Conservation (phyloP, 2,797 vertebrate species). For the Orientallactaga sibirica region DNA sequence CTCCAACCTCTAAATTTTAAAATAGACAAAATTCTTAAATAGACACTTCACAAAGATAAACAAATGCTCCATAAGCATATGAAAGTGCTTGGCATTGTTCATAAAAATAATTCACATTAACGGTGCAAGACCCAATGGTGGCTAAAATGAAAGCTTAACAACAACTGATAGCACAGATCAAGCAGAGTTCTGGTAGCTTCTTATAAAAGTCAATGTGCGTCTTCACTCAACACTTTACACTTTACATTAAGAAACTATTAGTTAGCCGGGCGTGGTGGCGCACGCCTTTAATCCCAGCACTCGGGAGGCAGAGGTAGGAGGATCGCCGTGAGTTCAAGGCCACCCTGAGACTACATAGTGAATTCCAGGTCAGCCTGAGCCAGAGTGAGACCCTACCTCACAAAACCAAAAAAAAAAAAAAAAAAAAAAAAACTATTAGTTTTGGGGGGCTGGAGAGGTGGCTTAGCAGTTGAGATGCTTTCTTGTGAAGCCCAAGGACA, state of each 20-base stretch:
- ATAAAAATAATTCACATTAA: conserved; percentile 31
- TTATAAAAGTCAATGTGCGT: conserved; percentile 20
- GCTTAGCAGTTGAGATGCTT: no score
- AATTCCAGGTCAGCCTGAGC: no score
- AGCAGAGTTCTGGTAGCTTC: background rate
- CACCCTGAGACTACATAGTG: no score
- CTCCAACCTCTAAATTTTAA: background rate
- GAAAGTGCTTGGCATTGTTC: background rate
- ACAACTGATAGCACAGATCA: conserved; percentile 18
- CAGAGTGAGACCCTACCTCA: no score
- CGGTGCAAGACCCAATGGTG: conserved; percentile 1
- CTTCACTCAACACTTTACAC: background rate
- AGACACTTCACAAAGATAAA: conserved; percentile 39
- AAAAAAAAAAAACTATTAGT: background rate
- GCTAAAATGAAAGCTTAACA: conserved; percentile 18
- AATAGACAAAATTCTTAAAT: background rate
- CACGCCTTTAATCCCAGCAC: no score
- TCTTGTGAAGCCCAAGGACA: no score
- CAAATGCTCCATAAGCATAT: background rate
- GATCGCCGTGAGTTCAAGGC: no score
- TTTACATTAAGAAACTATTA: no score
- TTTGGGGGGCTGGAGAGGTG: no score
- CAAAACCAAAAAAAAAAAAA: no score
- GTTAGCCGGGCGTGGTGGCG: no score
- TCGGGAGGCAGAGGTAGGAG: no score